A percentile compares a stretch with the other conserved stretches of the same genome.
Evolutionary conservation across 2,888 invertebrate genomes (phyloP).

Genomic region (Mimumesa dahlbomi): DNA sequence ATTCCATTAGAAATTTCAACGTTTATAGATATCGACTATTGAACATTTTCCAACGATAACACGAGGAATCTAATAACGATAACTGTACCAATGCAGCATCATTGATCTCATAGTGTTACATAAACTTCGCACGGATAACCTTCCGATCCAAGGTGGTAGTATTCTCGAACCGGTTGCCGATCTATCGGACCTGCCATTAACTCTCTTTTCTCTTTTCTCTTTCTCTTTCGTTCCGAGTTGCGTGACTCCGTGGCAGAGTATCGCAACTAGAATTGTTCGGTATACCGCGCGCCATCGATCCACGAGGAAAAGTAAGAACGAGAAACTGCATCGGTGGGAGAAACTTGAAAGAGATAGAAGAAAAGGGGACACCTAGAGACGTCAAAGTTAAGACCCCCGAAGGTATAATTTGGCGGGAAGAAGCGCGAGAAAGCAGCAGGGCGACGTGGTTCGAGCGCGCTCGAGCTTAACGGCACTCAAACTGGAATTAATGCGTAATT

Average conservation of each 20-base stretch:
- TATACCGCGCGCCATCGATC: neutral
- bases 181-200: conserved; percentile 26
- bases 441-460: conserved; percentile 49
- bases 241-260: conserved; percentile 27
- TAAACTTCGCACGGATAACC: neutral
- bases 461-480: conserved; percentile 66
- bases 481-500: conserved; percentile 72
- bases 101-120: no score
- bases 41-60: no score
- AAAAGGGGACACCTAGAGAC: conserved; percentile 24
- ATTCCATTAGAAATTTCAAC: no score
- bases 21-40: no score
- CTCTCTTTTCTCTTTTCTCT: conserved; percentile 36
- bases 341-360: conserved; percentile 29
- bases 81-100: no score
- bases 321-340: conserved; percentile 35
- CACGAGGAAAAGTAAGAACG: conserved; percentile 16
- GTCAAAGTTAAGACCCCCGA: conserved; percentile 60
- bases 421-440: conserved; percentile 54
- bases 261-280: conserved; percentile 27
- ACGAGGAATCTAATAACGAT: no score
- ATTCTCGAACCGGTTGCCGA: no score
- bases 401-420: conserved; percentile 67
- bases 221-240: conserved; percentile 29
- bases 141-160: neutral